Evolutionary conservation across 1,140 invertebrate genomes (phyloP).

Genomic region (Anastrepha obliqua): DNA sequence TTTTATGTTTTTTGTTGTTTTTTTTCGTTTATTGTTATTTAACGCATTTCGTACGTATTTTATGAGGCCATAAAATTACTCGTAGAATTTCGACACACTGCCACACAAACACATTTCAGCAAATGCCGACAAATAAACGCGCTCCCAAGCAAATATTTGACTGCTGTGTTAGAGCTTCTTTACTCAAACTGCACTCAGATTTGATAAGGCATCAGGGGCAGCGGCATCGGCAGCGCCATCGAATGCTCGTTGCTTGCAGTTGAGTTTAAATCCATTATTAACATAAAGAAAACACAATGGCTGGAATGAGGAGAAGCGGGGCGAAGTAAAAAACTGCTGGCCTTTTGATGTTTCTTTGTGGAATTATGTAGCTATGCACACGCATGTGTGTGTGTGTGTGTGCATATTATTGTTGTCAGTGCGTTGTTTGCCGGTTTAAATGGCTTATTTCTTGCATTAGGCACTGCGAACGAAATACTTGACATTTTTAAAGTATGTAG

Average conservation of each 20-base stretch:
- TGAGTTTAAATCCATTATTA: conserved; percentile 21
- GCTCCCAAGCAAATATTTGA: conserved; percentile 25
- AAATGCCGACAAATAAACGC: background rate
- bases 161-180: conserved; percentile 18
- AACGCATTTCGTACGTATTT: conserved; percentile 43
- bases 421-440: background rate
- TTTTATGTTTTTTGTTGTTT: background rate
- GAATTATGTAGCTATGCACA: background rate
- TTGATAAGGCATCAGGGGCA: background rate
- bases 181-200: background rate
- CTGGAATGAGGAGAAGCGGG: background rate
- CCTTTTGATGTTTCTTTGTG: conserved; percentile 11
- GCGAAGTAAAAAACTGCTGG: background rate
- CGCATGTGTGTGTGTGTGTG: no score
- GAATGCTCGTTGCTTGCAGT: background rate
- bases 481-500: no score
- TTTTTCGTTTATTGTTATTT: conserved; percentile 20
- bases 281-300: background rate
- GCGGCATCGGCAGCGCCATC: background rate
- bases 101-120: background rate
- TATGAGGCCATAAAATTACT: conserved; percentile 42
- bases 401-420: background rate
- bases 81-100: background rate
- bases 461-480: background rate
- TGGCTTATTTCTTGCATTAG: conserved; percentile 7